Evolutionary conservation across 2,113 vertebrate species (phyloP).

Genomic region (Mesoclemmys tuberculata): DNA sequence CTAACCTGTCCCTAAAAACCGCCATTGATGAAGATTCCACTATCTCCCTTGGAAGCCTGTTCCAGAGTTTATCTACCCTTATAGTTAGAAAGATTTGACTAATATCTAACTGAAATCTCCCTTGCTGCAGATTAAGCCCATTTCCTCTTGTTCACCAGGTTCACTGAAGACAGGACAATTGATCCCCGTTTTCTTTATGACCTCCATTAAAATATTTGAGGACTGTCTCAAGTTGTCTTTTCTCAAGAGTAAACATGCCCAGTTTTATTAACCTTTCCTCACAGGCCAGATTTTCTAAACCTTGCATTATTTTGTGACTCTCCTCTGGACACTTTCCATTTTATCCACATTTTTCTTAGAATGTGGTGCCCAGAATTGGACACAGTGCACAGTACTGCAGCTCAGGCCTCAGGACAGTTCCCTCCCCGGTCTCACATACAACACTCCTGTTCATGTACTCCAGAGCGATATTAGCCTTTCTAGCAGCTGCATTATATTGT

Average conservation of each 20-base stretch:
- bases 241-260: background rate
- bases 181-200: background rate
- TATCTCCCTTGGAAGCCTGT: background rate
- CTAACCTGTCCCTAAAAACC: background rate
- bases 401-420: constrained; percentile 11
- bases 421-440: background rate
- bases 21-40: background rate
- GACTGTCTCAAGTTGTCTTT: constrained; percentile 6
- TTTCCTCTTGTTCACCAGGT: background rate
- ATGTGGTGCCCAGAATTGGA: background rate
- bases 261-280: background rate
- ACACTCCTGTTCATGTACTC: constrained; percentile 17
- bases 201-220: constrained; percentile 21
- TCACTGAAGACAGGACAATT: background rate
- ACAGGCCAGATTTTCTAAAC: background rate
- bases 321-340: background rate
- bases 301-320: constrained; percentile 8
- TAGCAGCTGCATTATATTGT: background rate
- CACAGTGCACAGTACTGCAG: background rate
- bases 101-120: background rate
- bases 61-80: background rate
- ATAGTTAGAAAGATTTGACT: background rate
- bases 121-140: background rate
- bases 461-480: background rate
- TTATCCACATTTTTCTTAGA: background rate